These are phyloP conservation scores for Onychomys arenicola DNA, from an alignment of 2,797 vertebrate genomes.

Conservation along the genomic window DNA sequence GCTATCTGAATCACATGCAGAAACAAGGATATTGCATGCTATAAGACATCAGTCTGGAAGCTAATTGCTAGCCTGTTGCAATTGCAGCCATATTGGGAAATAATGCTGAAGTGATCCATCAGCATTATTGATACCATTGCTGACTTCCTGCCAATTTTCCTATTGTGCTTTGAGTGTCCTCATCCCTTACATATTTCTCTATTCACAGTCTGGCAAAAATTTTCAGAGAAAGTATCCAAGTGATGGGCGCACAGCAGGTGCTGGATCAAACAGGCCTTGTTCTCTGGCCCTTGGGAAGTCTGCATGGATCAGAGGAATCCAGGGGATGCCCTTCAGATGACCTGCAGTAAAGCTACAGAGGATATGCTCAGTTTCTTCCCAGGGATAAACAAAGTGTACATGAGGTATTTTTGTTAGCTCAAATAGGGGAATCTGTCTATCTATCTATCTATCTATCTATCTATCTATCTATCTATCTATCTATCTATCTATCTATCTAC, in stretches of 20 bases:
- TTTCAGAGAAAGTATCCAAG: constrained; percentile 92
- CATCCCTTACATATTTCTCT: constrained; percentile 86
- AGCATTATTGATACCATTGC: constrained; percentile 81
- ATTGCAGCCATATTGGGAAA: constrained; percentile 42
- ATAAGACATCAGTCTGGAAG: background rate
- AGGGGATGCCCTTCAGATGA: constrained; percentile 94
- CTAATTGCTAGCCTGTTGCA: constrained; percentile 68
- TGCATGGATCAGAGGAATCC: constrained; percentile 93
- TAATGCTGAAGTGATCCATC: constrained; percentile 79
- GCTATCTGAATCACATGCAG: background rate
- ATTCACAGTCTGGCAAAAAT: constrained; percentile 90
- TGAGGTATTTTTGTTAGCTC: constrained; percentile 88
- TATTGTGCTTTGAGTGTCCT: constrained; percentile 76
- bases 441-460: background rate
- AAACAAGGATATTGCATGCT: background rate
- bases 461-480: background rate
- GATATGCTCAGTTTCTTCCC: constrained; percentile 95
- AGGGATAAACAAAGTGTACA: constrained; percentile 89
- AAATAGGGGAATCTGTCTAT: constrained; percentile 79
- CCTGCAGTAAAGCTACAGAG: constrained; percentile 92
- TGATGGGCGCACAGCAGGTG: constrained; percentile 97
- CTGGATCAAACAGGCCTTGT: constrained; percentile 95
- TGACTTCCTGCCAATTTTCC: constrained; percentile 86
- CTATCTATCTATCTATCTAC: background rate
- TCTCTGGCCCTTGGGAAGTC: constrained; percentile 92